Percentiles rank a stretch among this genome's conserved stretches.
phyloP scores from a whole-genome alignment of 2,888 invertebrate genomes.

The Dynastes hyllus region DNA sequence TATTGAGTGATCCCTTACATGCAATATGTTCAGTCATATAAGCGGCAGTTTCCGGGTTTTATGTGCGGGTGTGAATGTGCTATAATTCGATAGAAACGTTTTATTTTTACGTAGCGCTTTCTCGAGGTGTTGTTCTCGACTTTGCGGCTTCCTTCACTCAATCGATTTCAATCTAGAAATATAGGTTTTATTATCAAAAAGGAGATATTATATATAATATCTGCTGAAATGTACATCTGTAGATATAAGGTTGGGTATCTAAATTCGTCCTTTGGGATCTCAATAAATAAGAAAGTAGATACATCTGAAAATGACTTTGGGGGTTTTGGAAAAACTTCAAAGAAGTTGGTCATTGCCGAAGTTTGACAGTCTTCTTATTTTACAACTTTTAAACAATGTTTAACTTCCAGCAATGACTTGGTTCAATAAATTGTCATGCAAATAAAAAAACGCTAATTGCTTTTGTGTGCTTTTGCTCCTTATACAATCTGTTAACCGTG shows the following conservation, averaged over 20 bases:
- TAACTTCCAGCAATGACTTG: too few species aligned
- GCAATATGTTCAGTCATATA: slow-evolving; percentile 13
- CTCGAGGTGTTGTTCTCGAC: not conserved
- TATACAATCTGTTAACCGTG: too few species aligned
- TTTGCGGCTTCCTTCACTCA: not conserved
- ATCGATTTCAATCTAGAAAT: too few species aligned
- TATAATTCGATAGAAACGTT: slow-evolving; percentile 42
- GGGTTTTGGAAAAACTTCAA: too few species aligned
- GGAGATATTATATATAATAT: not conserved
- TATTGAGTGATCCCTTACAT: slow-evolving; percentile 19
- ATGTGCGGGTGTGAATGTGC: not conserved
- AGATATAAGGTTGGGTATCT: too few species aligned
- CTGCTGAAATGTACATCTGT: slow-evolving; percentile 8
- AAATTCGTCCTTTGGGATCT: not conserved
- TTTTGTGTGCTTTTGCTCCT: too few species aligned
- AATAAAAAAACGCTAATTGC: too few species aligned
- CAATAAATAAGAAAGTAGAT: not conserved
- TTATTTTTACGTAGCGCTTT: slow-evolving; percentile 17
- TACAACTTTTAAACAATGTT: too few species aligned
- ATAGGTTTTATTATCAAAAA: not conserved
- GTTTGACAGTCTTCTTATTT: too few species aligned
- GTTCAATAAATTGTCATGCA: too few species aligned
- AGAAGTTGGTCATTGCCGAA: too few species aligned
- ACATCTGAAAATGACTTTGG: too few species aligned
- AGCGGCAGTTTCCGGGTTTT: slow-evolving; percentile 3